Conservation (phyloP, 2,888 invertebrate genomes). For the Eristalinus sepulchralis region DNA sequence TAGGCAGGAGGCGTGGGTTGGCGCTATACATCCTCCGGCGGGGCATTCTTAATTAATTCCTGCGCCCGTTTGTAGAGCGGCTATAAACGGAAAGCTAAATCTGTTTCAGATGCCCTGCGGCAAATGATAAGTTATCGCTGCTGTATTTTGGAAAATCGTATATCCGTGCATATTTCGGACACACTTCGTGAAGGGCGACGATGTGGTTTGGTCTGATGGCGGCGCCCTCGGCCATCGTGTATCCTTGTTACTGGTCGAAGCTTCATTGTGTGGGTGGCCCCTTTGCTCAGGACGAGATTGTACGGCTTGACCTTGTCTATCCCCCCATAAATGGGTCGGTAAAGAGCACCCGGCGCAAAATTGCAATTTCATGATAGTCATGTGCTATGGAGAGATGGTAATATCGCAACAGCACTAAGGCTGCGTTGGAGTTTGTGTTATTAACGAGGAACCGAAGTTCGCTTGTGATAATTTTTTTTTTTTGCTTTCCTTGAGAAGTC, state of each 20-base stretch:
- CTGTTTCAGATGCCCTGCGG: not conserved
- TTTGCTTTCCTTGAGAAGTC: conserved; percentile 7
- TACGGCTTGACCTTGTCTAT: conserved; percentile 3
- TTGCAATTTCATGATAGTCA: not conserved
- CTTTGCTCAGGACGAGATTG: not conserved
- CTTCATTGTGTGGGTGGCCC: not conserved
- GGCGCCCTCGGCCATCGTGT: not conserved
- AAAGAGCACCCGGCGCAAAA: not conserved
- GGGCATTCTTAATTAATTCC: conserved; percentile 30
- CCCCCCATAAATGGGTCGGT: not conserved
- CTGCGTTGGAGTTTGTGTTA: not conserved
- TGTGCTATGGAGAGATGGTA: not conserved
- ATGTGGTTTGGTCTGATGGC: not conserved
- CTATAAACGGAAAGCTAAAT: not conserved
- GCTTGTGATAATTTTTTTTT: not conserved
- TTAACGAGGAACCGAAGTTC: conserved; percentile 2
- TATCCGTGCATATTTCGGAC: conserved; percentile 4
- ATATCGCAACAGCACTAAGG: not conserved
- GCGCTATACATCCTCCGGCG: not conserved
- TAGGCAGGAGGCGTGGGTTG: not conserved
- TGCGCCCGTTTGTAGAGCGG: not conserved
- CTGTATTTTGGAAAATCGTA: conserved; percentile 21
- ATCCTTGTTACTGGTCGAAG: not conserved
- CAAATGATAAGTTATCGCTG: conserved; percentile 27
- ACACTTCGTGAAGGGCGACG: not conserved